Conservation (phyloP, 53 echinoderm and acorn worm species). For the Mesocentrotus franciscanus region DNA sequence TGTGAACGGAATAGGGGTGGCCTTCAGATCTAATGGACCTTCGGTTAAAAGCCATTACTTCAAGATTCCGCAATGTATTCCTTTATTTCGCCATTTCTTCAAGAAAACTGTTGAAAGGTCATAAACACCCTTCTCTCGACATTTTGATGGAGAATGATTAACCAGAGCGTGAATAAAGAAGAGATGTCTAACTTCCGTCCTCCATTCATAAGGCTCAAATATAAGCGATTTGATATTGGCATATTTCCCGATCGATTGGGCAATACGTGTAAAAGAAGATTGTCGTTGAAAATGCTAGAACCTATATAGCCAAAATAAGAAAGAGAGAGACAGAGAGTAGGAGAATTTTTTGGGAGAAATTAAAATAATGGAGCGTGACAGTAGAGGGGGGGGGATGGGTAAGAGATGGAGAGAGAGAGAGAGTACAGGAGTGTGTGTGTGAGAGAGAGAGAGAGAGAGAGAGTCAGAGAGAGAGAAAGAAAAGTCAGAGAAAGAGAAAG, state of each 20-base stretch:
- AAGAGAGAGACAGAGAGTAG: background rate
- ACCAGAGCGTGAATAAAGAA: constrained; percentile 52
- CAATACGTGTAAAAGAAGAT: background rate
- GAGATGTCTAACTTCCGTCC: constrained; percentile 42
- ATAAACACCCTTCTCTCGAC: constrained; percentile 19
- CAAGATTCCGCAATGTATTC: constrained; percentile 9
- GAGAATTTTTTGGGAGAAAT: background rate
- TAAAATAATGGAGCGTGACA: background rate
- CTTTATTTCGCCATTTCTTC: background rate
- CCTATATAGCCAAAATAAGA: background rate
- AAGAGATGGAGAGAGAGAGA: background rate
- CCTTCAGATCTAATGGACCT: constrained; percentile 65
- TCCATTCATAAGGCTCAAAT: constrained; percentile 9
- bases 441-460: constrained; percentile 5
- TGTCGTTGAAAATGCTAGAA: background rate
- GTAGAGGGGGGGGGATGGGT: background rate
- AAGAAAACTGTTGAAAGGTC: constrained; percentile 29
- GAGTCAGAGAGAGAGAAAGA: background rate
- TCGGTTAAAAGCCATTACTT: constrained; percentile 59
- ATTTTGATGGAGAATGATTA: constrained; percentile 21
- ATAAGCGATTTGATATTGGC: constrained; percentile 62
- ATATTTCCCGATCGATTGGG: constrained; percentile 44
- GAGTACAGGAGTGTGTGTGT: background rate
- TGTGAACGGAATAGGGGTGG: constrained; percentile 48
- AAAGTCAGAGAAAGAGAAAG: background rate